Evolutionary conservation across 2,797 vertebrate genomes (phyloP).

Genomic region (Dicrostonyx torquatus): DNA sequence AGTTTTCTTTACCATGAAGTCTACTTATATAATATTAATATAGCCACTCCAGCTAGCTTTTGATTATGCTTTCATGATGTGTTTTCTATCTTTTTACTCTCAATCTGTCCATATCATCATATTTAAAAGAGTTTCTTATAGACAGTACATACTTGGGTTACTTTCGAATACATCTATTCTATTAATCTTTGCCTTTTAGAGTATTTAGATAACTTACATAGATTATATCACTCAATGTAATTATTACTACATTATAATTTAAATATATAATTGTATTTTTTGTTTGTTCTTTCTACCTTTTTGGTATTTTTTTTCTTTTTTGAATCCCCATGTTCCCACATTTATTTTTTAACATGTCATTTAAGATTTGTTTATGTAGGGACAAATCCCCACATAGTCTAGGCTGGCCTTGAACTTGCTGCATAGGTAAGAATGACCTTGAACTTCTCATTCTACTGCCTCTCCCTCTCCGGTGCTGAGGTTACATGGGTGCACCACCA

Average conservation of each 20-base stretch:
- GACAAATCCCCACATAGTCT: not conserved
- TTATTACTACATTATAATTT: not conserved
- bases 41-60: not conserved
- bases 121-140: constrained; percentile 33
- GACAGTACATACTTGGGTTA: not conserved
- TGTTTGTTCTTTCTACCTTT: not conserved
- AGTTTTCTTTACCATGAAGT: not conserved
- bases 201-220: not conserved
- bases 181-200: not conserved
- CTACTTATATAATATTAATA: not conserved
- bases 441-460: not conserved
- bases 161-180: not conserved
- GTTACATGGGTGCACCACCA: not conserved
- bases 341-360: not conserved
- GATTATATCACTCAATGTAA: not conserved
- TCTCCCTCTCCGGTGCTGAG: not conserved
- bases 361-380: not conserved
- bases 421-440: not conserved
- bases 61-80: not conserved
- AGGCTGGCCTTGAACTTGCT: not conserved
- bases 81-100: not conserved
- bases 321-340: not conserved
- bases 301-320: not conserved
- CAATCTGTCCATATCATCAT: not conserved
- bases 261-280: constrained; percentile 15